Evolutionary conservation across 2,113 vertebrate species (phyloP), one percentile per base, ranked within the genome.

Genomic region (Oenanthe melanoleuca): DNA sequence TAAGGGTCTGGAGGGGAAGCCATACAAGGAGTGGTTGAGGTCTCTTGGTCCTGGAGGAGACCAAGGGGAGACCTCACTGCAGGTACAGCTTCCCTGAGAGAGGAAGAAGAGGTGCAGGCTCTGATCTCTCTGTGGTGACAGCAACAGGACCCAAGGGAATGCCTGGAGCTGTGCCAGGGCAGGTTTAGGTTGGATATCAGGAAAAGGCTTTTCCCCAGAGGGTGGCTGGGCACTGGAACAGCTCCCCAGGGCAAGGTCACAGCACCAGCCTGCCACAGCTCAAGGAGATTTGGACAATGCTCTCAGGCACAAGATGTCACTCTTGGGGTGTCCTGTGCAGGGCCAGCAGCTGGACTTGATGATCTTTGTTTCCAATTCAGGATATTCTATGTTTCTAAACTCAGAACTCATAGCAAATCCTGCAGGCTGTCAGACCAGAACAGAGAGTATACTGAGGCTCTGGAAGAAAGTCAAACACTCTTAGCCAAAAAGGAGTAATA

Each of bases 221-320:
- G 38, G 20, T 67, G 45, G 2, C 0, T 21, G 38, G n/a, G 53
- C 69, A 22, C 45, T 40, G 37, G n/a, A 21, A 7, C 53, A 74
- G 47, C 56, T 53, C 64, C 55, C 47, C 65, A 55, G 78, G 45
- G 45, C 16, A 53, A 23, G 29, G 23, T 16, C 45, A 25, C 86
- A 74, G 77, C 69, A 8, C 2, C 44, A 57, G 34, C 18, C 53
- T 44, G 44, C 3, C 34, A 37, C 14, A 60, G 53, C 38, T 40
- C 53, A 1, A 2, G 24, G 2, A 31, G 11, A 0, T 16, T 67
- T 25, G 78, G n/a, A 17, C 45, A 74, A 5, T 0, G 4, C 19
- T n/a, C 24, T 11, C 0, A 0, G 20, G n/a, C 2, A 7, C 24
- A 8, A 0, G 28, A 4, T n/a, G 33, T 24, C 24, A 19, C 2